phyloP scores from a whole-genome alignment of 2,888 invertebrate genomes.

The Lepidocyrtinus sp. region DNA sequence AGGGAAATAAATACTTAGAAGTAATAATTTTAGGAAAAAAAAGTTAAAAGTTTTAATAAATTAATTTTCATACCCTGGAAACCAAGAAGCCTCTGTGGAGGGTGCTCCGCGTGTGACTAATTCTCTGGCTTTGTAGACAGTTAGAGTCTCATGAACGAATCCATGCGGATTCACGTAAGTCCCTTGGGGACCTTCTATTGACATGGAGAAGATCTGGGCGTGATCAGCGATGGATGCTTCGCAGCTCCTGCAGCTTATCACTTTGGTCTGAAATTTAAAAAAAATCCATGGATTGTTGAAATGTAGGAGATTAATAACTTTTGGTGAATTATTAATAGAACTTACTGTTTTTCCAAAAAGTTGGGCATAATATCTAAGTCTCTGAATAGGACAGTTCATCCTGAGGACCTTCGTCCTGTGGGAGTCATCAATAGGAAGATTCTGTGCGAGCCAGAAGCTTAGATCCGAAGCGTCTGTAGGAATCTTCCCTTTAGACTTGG shows the following conservation, averaged over 20 bases:
- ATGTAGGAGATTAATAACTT: too few relatives aligned
- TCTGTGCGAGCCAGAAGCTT: conserved; percentile 87
- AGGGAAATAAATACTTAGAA: neutral
- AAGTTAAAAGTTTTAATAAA: neutral
- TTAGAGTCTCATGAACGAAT: conserved; percentile 85
- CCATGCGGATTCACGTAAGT: conserved; percentile 88
- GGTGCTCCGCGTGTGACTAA: conserved; percentile 74
- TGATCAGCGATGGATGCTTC: conserved; percentile 77
- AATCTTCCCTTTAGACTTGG: conserved; percentile 54
- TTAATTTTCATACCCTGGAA: conserved; percentile 79
- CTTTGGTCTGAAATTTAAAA: conserved; percentile 75
- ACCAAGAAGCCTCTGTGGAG: conserved; percentile 86
- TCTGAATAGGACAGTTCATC: conserved; percentile 80
- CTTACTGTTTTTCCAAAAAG: conserved; percentile 74
- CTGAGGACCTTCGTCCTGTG: conserved; percentile 75
- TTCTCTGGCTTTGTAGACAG: conserved; percentile 74
- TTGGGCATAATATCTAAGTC: conserved; percentile 77
- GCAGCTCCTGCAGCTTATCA: conserved; percentile 77
- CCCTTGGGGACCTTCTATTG: conserved; percentile 83
- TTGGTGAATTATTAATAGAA: conserved; percentile 8
- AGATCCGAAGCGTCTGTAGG: conserved; percentile 74
- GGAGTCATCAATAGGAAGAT: conserved; percentile 80
- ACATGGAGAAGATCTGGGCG: conserved; percentile 85
- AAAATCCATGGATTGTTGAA: too few relatives aligned
- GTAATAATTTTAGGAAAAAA: neutral